A percentile compares a stretch with the other conserved stretches of the same genome.
phyloP scores from a whole-genome alignment of 2,113 vertebrate species.

The Poecilia latipinna region DNA sequence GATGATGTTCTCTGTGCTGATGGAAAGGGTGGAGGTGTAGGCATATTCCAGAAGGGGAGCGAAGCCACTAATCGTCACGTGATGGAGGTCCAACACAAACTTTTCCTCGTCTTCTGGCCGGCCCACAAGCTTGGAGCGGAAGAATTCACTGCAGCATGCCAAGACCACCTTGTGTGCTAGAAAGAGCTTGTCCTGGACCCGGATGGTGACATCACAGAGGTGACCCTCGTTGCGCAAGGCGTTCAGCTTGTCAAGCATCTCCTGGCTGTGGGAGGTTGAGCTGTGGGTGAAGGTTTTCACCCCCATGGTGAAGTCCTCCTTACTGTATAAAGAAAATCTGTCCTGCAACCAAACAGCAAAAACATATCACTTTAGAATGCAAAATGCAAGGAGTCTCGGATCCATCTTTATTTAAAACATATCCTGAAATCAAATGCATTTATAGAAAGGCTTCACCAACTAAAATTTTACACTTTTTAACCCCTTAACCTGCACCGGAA shows the following conservation, averaged over 20 bases:
- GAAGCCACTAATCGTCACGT: conserved; percentile 96
- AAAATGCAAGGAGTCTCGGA: not conserved
- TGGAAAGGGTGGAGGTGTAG: conserved; percentile 96
- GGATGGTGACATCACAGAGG: conserved; percentile 92
- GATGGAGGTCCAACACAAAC: conserved; percentile 94
- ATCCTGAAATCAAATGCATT: not conserved
- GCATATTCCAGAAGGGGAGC: conserved; percentile 96
- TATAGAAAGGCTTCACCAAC: no score
- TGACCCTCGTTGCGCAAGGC: conserved; percentile 90
- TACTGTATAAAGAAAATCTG: conserved; percentile 12
- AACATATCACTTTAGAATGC: not conserved
- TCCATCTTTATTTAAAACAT: no score
- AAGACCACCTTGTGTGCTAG: conserved; percentile 92
- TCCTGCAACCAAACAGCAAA: conserved; percentile 44
- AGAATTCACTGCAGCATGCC: conserved; percentile 93
- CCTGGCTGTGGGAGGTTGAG: conserved; percentile 91
- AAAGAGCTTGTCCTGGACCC: conserved; percentile 94
- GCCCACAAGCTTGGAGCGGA: conserved; percentile 90
- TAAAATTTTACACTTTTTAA: no score
- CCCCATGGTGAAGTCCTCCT: conserved; percentile 82
- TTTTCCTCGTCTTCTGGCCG: conserved; percentile 89
- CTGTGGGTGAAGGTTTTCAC: conserved; percentile 95
- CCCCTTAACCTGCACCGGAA: no score
- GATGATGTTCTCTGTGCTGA: conserved; percentile 98
- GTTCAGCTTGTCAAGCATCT: conserved; percentile 94